Base-by-base conservation (phyloP, 2,113 vertebrate genomes). In the Cynoglossus semilaevis region DNA sequence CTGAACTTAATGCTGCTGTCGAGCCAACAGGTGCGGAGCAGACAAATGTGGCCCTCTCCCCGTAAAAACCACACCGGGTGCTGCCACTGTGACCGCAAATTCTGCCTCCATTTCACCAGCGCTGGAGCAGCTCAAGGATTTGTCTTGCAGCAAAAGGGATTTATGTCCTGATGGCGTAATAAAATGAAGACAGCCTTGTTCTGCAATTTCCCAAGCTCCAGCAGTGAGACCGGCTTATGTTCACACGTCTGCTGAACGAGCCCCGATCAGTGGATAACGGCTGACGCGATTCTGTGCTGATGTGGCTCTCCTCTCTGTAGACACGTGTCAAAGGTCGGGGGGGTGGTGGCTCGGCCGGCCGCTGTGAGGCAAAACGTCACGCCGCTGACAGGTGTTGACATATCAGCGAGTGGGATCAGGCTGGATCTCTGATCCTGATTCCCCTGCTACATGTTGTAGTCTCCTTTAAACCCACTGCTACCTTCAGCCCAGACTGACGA, bases 61-160 rank as follows among this genome's bases (percentile, higher is more conserved):
- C 4, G 18, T 29, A 44, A 66, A 74, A 73, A 67, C 70, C 70
- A 56, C 55, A 70, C 11, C 1, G 37, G 55, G 55, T 44, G 70
- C 67, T 66, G 50, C 48, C 50, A 29, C 58, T 56, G 58, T 37
- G 65, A 70, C 68, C 71, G 68, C 52, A 58, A 48, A 57, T 68
- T 58, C 63, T 65, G 35, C 58, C 58, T 61, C 34, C 62, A 52
- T 68, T 81, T 79, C 47, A 61, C 19, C 65, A 29, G 46, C 48
- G 15, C 44, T 57, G 56, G 56, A 63, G 50, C 74, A 63, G 61
- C 58, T 55, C 64, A 59, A 75, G 76, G 63, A 78, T 85, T 80
- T 81, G 68, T 79, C 70, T 70, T 15, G 1, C 61, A 58, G 67
- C 48, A 59, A 52, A 54, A 6, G 35, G 70, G 67, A 74, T 84